Evolutionary conservation across 2,113 vertebrate genomes (phyloP).

Genomic region (Cyphomyrus plagiostoma): DNA sequence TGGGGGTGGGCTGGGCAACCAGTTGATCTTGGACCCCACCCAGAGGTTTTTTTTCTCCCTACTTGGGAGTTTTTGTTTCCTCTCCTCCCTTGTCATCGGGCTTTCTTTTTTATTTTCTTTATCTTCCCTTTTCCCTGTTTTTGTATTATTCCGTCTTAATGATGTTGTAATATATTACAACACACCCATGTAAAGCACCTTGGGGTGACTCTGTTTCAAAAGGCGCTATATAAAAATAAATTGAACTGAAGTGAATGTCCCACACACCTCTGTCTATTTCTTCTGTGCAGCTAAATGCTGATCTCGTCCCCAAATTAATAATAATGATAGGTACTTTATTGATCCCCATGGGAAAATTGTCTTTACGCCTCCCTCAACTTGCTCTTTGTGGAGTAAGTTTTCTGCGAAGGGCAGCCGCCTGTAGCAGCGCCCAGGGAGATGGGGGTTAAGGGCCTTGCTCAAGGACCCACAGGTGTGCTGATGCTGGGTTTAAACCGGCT

Average conservation of each 20-base stretch:
- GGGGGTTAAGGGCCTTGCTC: no score
- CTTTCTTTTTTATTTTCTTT: background rate
- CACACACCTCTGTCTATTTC: constrained; percentile 17
- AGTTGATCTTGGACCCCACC: no score
- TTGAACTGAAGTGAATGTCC: background rate
- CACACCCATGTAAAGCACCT: background rate
- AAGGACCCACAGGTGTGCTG: no score
- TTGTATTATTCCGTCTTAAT: background rate
- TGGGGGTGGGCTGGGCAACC: no score
- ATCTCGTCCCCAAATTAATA: background rate
- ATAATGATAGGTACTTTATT: no score
- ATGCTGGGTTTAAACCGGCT: no score
- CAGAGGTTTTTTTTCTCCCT: background rate
- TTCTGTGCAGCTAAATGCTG: background rate
- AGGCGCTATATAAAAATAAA: background rate
- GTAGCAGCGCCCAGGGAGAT: no score
- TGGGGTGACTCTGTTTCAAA: background rate
- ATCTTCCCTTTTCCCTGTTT: background rate
- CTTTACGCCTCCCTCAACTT: no score
- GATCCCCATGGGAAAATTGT: no score
- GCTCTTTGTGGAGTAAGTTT: no score
- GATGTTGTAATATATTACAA: background rate
- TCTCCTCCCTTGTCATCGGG: background rate
- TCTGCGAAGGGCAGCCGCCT: no score
- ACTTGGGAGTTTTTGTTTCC: background rate